phyloP scores from a whole-genome alignment of 2,888 invertebrate species.

The Cosmia pyralina region DNA sequence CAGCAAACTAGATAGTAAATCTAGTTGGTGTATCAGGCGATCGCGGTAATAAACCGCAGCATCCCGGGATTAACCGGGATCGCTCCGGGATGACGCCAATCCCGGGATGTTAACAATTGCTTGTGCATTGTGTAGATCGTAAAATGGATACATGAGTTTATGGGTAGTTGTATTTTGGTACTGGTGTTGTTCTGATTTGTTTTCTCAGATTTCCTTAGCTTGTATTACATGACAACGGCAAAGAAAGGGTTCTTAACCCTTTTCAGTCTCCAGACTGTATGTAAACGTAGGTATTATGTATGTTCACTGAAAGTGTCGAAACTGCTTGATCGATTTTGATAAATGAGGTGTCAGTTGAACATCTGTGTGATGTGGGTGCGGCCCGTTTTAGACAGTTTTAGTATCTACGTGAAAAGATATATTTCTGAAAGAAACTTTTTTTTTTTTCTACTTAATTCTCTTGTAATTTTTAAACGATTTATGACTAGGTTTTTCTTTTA shows the following conservation, averaged over 20 bases:
- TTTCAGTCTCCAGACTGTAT: background rate
- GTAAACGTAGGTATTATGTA: background rate
- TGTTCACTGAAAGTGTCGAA: conserved; percentile 32
- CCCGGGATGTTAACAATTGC: conserved; percentile 76
- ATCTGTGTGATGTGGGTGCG: conserved; percentile 38
- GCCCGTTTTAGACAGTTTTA: conserved; percentile 16
- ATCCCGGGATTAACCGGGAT: conserved; percentile 73
- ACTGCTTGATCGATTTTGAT: conserved; percentile 51
- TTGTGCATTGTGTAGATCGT: conserved; percentile 73
- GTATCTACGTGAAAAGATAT: background rate
- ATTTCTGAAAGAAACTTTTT: background rate
- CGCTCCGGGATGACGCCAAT: conserved; percentile 65
- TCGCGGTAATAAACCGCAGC: conserved; percentile 73
- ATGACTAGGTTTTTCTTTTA: background rate
- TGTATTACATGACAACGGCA: conserved; percentile 1
- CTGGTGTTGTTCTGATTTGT: conserved; percentile 20
- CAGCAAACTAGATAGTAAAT: conserved; percentile 62
- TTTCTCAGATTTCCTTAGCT: conserved; percentile 37
- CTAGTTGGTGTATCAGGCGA: conserved; percentile 67
- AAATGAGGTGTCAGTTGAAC: conserved; percentile 36
- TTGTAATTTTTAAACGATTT: background rate
- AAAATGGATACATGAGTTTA: conserved; percentile 71
- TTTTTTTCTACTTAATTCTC: background rate
- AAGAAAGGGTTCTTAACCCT: conserved; percentile 8
- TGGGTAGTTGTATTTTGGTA: conserved; percentile 56